Percentiles rank a stretch among this genome's conserved stretches.
phyloP scores from a whole-genome alignment of 1,140 invertebrate genomes.

The Archivesica marissinica region DNA sequence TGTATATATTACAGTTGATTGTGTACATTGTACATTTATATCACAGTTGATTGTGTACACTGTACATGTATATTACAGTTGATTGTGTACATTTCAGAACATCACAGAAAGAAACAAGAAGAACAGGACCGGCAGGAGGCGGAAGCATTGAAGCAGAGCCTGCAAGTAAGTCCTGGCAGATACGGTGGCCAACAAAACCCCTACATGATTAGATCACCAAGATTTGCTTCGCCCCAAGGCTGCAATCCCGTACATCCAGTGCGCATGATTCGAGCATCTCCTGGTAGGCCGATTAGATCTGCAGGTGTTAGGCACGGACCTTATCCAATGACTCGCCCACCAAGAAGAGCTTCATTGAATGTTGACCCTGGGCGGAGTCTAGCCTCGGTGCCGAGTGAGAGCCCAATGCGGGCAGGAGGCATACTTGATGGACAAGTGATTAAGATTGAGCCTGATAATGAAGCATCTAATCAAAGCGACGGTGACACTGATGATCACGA shows the following conservation, averaged over 20 bases:
- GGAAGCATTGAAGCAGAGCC: not conserved
- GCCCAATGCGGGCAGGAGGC: not conserved
- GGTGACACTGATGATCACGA: not conserved
- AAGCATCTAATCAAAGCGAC: constrained; percentile 36
- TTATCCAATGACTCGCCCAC: not conserved
- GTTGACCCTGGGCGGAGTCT: not conserved
- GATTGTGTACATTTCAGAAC: not conserved
- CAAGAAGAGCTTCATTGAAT: not conserved
- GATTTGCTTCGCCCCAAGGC: not conserved
- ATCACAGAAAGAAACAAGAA: constrained; percentile 23
- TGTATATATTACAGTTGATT: too few species aligned
- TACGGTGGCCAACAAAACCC: not conserved
- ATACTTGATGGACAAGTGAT: not conserved
- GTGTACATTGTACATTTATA: too few species aligned
- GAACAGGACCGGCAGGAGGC: not conserved
- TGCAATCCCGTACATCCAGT: constrained; percentile 4
- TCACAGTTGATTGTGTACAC: too few species aligned
- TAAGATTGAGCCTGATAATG: constrained; percentile 22
- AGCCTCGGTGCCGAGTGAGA: not conserved
- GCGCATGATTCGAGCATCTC: not conserved
- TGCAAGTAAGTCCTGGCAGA: not conserved
- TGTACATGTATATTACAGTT: not conserved
- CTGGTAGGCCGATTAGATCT: not conserved
- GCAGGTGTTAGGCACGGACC: constrained; percentile 15
- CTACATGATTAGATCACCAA: not conserved